Conservation (phyloP, 2,797 vertebrate genomes). For the Brachymystax lenok region DNA sequence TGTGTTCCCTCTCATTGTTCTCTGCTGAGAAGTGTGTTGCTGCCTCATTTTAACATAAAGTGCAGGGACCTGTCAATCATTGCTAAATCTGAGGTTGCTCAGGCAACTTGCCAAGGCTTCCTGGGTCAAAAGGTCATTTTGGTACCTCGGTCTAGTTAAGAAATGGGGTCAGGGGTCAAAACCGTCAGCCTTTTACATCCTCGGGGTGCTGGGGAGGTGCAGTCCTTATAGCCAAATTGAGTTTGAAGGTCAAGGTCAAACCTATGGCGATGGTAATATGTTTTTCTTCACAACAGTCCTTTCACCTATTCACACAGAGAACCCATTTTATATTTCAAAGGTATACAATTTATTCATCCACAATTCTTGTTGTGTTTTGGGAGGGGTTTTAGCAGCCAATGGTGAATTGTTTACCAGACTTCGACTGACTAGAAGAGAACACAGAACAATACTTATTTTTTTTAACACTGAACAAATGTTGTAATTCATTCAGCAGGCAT, state of each 20-base stretch:
- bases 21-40: slow-evolving; percentile 18
- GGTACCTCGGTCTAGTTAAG: slow-evolving; percentile 83
- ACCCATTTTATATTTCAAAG: slow-evolving; percentile 48
- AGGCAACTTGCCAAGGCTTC: slow-evolving; percentile 80
- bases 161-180: slow-evolving; percentile 85
- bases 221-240: slow-evolving; percentile 80
- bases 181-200: slow-evolving; percentile 81
- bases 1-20: slow-evolving; percentile 28
- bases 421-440: slow-evolving; percentile 57
- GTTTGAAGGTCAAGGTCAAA: slow-evolving; percentile 85
- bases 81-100: slow-evolving; percentile 76
- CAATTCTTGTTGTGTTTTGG: slow-evolving; percentile 66
- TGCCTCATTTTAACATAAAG: slow-evolving; percentile 45
- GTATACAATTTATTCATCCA: slow-evolving; percentile 42
- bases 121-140: slow-evolving; percentile 82
- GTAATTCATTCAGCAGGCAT: slow-evolving; percentile 72
- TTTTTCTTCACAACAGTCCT: slow-evolving; percentile 67
- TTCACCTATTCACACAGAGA: slow-evolving; percentile 43
- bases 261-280: slow-evolving; percentile 75
- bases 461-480: slow-evolving; percentile 61
- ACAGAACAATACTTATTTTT: slow-evolving; percentile 42
- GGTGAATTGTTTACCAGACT: slow-evolving; percentile 64
- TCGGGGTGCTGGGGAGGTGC: slow-evolving; percentile 73
- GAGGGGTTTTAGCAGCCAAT: slow-evolving; percentile 61
- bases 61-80: slow-evolving; percentile 73